These are phyloP conservation scores for Nomada ruficornis DNA, from an alignment of 2,888 invertebrate genomes.

Conservation along the genomic window DNA sequence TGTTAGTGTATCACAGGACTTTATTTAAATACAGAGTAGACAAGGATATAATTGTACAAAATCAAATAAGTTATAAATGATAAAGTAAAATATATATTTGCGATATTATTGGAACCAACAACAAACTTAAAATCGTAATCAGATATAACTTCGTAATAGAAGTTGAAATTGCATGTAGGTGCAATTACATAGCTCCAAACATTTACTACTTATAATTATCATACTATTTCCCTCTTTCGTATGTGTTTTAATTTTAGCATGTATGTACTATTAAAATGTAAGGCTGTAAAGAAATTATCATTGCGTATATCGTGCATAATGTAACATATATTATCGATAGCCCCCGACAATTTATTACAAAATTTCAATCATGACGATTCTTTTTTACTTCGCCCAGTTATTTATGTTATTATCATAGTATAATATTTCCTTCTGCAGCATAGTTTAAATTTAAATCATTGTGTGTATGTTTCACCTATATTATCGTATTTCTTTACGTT, in stretches of 20 bases:
- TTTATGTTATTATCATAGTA: slow-evolving; percentile 31
- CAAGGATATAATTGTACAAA: slow-evolving; percentile 48
- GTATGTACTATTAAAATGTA: slow-evolving; percentile 23
- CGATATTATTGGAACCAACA: slow-evolving; percentile 49
- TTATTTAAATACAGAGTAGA: slow-evolving; percentile 46
- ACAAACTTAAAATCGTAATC: slow-evolving; percentile 34
- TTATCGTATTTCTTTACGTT: slow-evolving; percentile 63
- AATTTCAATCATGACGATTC: slow-evolving; percentile 22
- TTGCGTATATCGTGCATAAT: slow-evolving; percentile 41
- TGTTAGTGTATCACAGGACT: slow-evolving; percentile 29
- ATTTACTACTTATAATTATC: slow-evolving; percentile 20
- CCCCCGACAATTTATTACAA: slow-evolving; percentile 42
- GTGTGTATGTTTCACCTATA: slow-evolving; percentile 45
- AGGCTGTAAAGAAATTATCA: slow-evolving; percentile 53
- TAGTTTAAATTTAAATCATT: slow-evolving; percentile 29
- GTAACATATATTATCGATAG: slow-evolving; percentile 44
- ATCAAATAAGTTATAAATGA: slow-evolving; percentile 37
- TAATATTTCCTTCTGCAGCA: slow-evolving; percentile 24
- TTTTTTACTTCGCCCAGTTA: slow-evolving; percentile 32
- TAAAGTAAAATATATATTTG: slow-evolving; percentile 28
- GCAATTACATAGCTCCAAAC: slow-evolving; percentile 20
- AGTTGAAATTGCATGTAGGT: slow-evolving; percentile 30
- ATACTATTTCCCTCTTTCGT: slow-evolving; percentile 15
- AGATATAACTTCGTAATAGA: slow-evolving; percentile 32
- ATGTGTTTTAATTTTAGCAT: slow-evolving; percentile 24